These are phyloP conservation scores for Thalassarche chlororhynchos DNA, from an alignment of 2,113 vertebrate species.

Conservation along the genomic window DNA sequence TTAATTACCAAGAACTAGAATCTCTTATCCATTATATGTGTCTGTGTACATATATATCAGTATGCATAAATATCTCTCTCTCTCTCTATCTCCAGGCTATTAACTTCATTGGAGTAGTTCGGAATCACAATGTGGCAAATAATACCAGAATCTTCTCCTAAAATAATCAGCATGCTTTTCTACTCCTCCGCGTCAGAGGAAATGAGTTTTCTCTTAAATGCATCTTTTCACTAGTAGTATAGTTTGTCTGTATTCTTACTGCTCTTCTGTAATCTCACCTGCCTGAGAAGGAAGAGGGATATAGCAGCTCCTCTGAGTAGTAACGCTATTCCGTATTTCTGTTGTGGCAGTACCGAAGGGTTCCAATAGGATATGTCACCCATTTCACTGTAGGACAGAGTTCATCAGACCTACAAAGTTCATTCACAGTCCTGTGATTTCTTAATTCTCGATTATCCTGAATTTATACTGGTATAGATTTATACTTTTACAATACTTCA, in stretches of 20 bases:
- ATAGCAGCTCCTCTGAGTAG: rapidly evolving
- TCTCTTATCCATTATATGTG: background rate
- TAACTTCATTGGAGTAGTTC: background rate
- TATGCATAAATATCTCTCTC: background rate
- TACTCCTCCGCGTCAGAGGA: background rate
- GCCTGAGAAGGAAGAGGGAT: background rate
- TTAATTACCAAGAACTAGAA: background rate
- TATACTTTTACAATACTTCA: background rate
- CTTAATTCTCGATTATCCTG: background rate
- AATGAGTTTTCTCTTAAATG: background rate
- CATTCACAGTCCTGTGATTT: background rate
- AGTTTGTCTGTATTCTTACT: background rate
- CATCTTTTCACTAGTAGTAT: background rate
- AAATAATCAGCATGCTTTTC: background rate
- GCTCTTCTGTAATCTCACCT: background rate
- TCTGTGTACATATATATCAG: background rate
- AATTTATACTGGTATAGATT: background rate
- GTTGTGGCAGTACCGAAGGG: background rate
- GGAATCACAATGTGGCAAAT: background rate
- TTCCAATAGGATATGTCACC: background rate
- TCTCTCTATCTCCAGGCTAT: background rate
- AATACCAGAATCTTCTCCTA: background rate
- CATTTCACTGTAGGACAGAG: background rate
- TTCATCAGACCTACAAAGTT: background rate
- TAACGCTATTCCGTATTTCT: background rate